Percentiles rank a stretch among this genome's conserved stretches.
These are phyloP conservation scores for Tachysurus vachellii DNA, from an alignment of 2,113 vertebrate species.

Conservation along the genomic window DNA sequence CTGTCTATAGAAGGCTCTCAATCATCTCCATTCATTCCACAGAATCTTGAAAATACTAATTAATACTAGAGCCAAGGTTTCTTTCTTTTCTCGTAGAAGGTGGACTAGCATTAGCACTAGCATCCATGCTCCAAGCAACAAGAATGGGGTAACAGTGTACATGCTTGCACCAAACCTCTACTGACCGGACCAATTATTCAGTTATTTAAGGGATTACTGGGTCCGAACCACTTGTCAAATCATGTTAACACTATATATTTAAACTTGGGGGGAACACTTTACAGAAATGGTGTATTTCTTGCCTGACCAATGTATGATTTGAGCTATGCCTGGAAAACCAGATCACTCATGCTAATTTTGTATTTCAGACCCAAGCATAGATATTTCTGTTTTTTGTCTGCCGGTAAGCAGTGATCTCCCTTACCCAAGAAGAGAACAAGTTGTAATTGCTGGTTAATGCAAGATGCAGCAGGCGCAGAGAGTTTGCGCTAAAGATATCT, in stretches of 20 bases:
- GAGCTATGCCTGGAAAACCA: constrained; percentile 61
- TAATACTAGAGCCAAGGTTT: background rate
- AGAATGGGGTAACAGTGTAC: background rate
- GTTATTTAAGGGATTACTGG: background rate
- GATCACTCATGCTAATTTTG: constrained; percentile 36
- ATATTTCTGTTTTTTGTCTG: constrained; percentile 67
- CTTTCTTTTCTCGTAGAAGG: background rate
- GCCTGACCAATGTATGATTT: constrained; percentile 37
- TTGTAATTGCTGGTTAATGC: constrained; percentile 76
- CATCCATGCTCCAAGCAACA: background rate
- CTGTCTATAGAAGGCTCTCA: background rate
- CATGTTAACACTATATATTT: background rate
- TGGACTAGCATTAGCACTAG: background rate
- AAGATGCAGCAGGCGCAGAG: constrained; percentile 68
- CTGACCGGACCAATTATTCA: background rate
- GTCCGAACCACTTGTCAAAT: background rate
- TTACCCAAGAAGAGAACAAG: constrained; percentile 71
- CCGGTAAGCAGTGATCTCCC: constrained; percentile 63
- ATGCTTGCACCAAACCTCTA: background rate
- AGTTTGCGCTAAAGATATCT: constrained; percentile 76
- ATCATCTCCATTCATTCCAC: background rate
- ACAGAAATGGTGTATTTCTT: background rate
- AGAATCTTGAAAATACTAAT: constrained; percentile 1
- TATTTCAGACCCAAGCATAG: constrained; percentile 60
- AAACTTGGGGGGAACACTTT: background rate